phyloP scores from a whole-genome alignment of 2,797 vertebrate species.

The Lophius americanus region DNA sequence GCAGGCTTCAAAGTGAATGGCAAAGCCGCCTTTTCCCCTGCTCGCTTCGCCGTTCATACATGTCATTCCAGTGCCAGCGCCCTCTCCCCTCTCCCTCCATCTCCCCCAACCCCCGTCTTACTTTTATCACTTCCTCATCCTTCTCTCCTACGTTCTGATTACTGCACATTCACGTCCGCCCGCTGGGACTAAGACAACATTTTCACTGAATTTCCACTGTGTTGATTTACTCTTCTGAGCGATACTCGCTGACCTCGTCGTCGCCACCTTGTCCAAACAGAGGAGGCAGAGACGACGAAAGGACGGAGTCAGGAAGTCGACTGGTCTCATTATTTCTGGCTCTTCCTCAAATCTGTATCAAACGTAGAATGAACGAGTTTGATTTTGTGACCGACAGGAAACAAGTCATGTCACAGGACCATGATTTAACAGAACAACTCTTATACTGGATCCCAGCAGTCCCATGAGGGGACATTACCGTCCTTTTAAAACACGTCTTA shows the following conservation, averaged over 20 bases:
- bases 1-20: slow-evolving; percentile 83
- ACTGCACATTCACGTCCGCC: slow-evolving; percentile 33
- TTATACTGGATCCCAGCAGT: too few species aligned
- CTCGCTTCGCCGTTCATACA: slow-evolving; percentile 77
- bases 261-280: slow-evolving; percentile 29
- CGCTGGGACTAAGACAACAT: slow-evolving; percentile 18
- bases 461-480: too few species aligned
- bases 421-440: not conserved
- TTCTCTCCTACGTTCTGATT: slow-evolving; percentile 25
- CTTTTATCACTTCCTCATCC: slow-evolving; percentile 41
- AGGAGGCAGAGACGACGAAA: slow-evolving; percentile 24
- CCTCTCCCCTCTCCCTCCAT: slow-evolving; percentile 36
- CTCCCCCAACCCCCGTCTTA: slow-evolving; percentile 37
- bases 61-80: slow-evolving; percentile 72
- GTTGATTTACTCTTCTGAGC: slow-evolving; percentile 10
- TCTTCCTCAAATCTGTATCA: slow-evolving; percentile 62
- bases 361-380: slow-evolving; percentile 61
- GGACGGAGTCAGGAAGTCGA: slow-evolving; percentile 28
- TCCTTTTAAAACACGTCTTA: too few species aligned
- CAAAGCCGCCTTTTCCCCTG: slow-evolving; percentile 77
- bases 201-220: slow-evolving; percentile 13
- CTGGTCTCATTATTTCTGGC: slow-evolving; percentile 53
- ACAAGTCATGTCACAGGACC: not conserved
- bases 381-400: slow-evolving; percentile 20
- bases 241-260: slow-evolving; percentile 25